Percentiles rank a stretch among this genome's conserved stretches.
phyloP scores from a whole-genome alignment of 2,113 vertebrate species.

The Ginglymostoma cirratum region DNA sequence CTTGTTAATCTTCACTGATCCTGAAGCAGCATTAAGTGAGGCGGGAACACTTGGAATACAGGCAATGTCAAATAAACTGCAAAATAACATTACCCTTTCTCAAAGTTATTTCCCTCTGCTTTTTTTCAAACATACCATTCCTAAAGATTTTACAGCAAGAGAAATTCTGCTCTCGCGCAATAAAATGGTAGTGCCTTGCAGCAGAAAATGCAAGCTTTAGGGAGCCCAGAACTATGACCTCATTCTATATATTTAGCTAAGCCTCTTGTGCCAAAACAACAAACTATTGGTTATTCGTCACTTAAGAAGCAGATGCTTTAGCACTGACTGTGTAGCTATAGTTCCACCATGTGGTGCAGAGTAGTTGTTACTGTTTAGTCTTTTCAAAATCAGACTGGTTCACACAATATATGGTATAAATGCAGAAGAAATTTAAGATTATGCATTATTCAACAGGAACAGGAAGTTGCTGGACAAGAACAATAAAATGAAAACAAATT shows the following conservation, averaged over 20 bases:
- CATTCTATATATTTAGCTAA: constrained; percentile 16
- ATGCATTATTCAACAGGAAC: not conserved
- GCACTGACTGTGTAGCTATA: not conserved
- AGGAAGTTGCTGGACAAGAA: not conserved
- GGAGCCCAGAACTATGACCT: not conserved
- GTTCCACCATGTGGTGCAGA: not conserved
- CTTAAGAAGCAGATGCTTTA: not conserved
- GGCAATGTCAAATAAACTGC: not conserved
- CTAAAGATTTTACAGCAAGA: not conserved
- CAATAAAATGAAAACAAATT: not conserved
- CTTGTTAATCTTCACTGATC: not conserved
- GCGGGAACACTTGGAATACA: not conserved
- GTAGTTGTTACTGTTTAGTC: not conserved
- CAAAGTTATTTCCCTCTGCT: not conserved
- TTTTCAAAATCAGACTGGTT: not conserved
- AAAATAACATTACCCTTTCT: not conserved
- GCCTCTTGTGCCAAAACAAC: not conserved
- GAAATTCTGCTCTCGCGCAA: too few species aligned
- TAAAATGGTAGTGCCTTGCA: not conserved
- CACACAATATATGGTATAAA: not conserved
- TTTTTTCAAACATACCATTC: not conserved
- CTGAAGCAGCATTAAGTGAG: not conserved
- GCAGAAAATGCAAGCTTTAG: constrained; percentile 4
- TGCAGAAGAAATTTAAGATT: not conserved
- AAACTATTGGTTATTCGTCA: not conserved